Conservation (phyloP, 1,140 invertebrate genomes). For the Mesaphorura yosii region DNA sequence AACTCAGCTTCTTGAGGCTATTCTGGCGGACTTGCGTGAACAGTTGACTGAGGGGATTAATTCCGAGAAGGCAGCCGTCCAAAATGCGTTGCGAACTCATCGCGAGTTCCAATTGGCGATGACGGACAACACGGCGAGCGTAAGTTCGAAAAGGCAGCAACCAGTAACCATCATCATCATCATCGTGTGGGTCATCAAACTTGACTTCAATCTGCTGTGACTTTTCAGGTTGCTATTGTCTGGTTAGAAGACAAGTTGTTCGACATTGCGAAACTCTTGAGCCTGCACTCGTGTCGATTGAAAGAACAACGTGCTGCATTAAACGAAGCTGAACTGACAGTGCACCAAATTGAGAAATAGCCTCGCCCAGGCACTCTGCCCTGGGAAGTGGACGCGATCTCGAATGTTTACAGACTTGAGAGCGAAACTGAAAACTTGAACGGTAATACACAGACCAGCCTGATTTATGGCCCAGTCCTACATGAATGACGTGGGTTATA, state of each 20-base stretch:
- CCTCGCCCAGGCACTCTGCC: conserved; percentile 27
- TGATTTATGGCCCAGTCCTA: no score
- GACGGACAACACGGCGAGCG: conserved; percentile 8
- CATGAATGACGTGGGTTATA: no score
- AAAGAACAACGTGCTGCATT: conserved; percentile 16
- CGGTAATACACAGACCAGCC: no score
- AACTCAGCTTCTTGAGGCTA: no score
- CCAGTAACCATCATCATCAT: not conserved
- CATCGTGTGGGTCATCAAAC: no score
- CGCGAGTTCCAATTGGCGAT: conserved; percentile 20
- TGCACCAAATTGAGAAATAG: conserved; percentile 24
- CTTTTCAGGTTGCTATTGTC: conserved; percentile 14
- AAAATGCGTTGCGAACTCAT: conserved; percentile 24
- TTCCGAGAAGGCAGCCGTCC: conserved; percentile 17
- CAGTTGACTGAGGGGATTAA: conserved; percentile 15
- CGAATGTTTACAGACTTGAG: conserved; percentile 13
- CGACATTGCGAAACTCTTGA: conserved; percentile 23
- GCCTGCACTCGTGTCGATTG: conserved; percentile 13
- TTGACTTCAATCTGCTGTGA: not conserved
- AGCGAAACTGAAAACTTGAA: conserved; percentile 19
- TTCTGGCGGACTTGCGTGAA: conserved; percentile 13
- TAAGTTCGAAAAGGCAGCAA: not conserved
- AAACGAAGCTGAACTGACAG: conserved; percentile 23
- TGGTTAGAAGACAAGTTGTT: conserved; percentile 31
- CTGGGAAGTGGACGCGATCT: conserved; percentile 24